phyloP scores from a whole-genome alignment of 2,797 vertebrate species.

The Alcedo quadribrachys region DNA sequence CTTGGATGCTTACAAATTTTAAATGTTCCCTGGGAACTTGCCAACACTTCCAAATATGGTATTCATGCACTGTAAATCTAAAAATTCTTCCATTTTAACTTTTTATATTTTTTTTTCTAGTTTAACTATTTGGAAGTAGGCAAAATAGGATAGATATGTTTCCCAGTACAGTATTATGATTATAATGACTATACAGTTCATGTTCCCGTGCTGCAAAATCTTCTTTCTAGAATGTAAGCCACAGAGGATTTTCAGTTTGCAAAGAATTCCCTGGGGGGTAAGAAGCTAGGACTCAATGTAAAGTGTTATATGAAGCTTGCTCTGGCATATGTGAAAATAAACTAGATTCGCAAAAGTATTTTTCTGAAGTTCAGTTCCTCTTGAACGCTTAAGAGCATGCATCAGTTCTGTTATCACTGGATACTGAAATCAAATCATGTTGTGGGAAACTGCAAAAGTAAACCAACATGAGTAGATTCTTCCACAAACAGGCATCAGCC shows the following conservation, averaged over 20 bases:
- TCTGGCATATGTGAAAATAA: constrained; percentile 16
- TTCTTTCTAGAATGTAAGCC: constrained; percentile 31
- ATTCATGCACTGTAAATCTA: not conserved
- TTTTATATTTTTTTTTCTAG: not conserved
- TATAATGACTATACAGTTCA: not conserved
- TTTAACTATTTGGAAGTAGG: not conserved
- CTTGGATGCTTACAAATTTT: not conserved
- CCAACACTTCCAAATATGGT: not conserved
- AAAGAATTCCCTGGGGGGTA: not conserved
- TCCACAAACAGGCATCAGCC: not conserved
- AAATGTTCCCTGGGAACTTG: not conserved
- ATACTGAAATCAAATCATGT: constrained; percentile 12
- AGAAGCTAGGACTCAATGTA: not conserved
- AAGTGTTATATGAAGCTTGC: not conserved
- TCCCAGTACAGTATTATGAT: not conserved
- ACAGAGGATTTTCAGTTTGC: not conserved
- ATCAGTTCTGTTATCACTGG: not conserved
- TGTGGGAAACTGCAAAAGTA: constrained; percentile 9
- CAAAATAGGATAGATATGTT: not conserved
- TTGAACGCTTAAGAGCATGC: not conserved
- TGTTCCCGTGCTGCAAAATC: not conserved
- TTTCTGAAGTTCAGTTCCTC: not conserved
- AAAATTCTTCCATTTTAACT: not conserved
- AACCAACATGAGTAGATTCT: not conserved
- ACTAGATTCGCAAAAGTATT: not conserved